Evolutionary conservation across 2,797 vertebrate species (phyloP), one percentile per base, ranked within the genome.

Genomic region (Arvicola amphibius): DNA sequence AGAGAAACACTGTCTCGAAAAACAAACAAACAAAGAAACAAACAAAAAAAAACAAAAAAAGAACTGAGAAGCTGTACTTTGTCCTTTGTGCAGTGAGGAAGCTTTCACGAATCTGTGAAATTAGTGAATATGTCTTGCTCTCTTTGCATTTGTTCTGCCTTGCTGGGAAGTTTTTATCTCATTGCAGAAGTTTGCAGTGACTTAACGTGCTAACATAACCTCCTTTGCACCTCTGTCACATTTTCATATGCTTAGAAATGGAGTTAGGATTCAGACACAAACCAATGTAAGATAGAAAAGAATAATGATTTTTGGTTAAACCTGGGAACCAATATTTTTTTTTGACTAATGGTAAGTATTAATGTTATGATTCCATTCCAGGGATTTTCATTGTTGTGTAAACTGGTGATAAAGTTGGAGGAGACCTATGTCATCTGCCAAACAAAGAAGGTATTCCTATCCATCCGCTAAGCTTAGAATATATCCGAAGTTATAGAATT

Each of bases 101-200:
- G 71, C 3, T 17, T 86, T 67, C 81, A 43, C 16, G 6, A 71
- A 90, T 95, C 92, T 96, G 12, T 59, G 80, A 88, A 63, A 78
- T 4, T 4, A 9, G 79, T 79, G 12, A 32, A 25, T 96, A 71
- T 96, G 27, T 53, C 59, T 78, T 34, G 4, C 27, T 94, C 85
- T 37, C 0, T 97, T 94, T 92, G 29, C 93, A 73, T 93, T 83
- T 96, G 27, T 32, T 96, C 23, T 56, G 93, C 90, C 80, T 83
- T 97, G 37, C 79, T 43, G 0, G 17, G 7, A 0, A 89, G 93
- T 96, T 96, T 98, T 94, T 74, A 74, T 96, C 85, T 94, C 91
- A 89, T 87, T 91, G 80, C 1, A 91, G 0, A 56, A 32, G n/a
- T 43, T 86, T 90, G 19, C 74, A 96, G 93, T 85, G 69, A 51